Percentiles rank a stretch among this genome's conserved stretches.
Conservation (phyloP, 2,113 vertebrate genomes). For the Indicator indicator region DNA sequence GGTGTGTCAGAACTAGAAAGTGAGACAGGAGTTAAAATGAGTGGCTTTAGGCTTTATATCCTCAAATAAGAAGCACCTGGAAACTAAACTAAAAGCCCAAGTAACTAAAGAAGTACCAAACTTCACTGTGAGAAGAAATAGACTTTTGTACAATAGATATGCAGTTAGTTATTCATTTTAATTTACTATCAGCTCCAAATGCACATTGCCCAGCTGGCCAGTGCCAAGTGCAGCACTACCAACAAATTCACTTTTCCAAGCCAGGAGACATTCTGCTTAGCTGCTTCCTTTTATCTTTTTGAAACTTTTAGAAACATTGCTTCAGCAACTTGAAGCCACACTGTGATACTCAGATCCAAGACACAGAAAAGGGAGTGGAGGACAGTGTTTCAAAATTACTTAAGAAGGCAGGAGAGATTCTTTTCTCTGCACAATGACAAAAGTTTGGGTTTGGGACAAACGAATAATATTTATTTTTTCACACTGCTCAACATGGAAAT, state of each 20-base stretch:
- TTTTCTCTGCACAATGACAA: neutral
- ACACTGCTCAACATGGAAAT: neutral
- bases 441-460: neutral
- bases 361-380: neutral
- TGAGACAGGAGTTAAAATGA: neutral
- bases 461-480: neutral
- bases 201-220: neutral
- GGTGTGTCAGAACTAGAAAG: neutral
- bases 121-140: neutral
- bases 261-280: neutral
- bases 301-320: neutral
- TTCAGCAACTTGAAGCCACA: neutral
- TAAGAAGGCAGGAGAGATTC: neutral
- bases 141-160: neutral
- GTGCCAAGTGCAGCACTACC: neutral
- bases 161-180: neutral
- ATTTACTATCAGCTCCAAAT: neutral
- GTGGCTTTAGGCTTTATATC: neutral
- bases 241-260: neutral
- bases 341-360: neutral
- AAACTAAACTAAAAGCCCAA: neutral
- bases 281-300: neutral
- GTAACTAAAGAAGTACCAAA: neutral
- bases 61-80: neutral
- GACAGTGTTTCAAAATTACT: neutral